Evolutionary conservation across 2,888 invertebrate genomes (phyloP).

Genomic region (Drosophila rubida): DNA sequence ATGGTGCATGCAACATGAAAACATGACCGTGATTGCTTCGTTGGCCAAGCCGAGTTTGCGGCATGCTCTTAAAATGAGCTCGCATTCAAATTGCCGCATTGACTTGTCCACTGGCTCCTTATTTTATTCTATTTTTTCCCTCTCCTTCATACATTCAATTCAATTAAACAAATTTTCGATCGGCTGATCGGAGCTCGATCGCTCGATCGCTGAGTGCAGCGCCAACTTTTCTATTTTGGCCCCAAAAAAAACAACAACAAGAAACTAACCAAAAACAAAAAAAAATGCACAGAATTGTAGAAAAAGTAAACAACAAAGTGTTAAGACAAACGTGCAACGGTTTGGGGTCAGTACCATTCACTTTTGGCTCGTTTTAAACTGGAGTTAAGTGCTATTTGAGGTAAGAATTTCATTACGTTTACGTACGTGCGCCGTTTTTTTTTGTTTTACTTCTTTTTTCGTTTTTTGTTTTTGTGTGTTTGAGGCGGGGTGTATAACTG

Average conservation of each 20-base stretch:
- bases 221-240: constrained; percentile 75
- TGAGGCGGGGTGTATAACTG: constrained; percentile 44
- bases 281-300: constrained; percentile 64
- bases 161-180: constrained; percentile 74
- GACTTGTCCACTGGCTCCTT: constrained; percentile 69
- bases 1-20: constrained; percentile 60
- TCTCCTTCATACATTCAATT: constrained; percentile 71
- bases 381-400: constrained; percentile 80
- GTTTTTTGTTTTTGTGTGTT: constrained; percentile 18
- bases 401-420: constrained; percentile 79
- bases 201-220: constrained; percentile 58
- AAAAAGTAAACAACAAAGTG: constrained; percentile 78
- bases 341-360: constrained; percentile 79
- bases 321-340: constrained; percentile 78
- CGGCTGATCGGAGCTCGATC: constrained; percentile 48
- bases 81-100: constrained; percentile 77
- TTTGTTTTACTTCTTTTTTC: too few species aligned
- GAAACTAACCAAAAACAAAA: constrained; percentile 8
- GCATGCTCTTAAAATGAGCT: constrained; percentile 66
- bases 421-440: constrained; percentile 65
- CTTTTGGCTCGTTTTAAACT: constrained; percentile 80
- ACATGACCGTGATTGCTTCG: constrained; percentile 61
- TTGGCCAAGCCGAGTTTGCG: constrained; percentile 3
- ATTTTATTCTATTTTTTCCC: constrained; percentile 15
- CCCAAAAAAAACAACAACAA: constrained; percentile 51